Evolutionary conservation across 2,888 invertebrate species (phyloP), one percentile per base, ranked within the genome.

Genomic region (Troglohyphantes excavatus): DNA sequence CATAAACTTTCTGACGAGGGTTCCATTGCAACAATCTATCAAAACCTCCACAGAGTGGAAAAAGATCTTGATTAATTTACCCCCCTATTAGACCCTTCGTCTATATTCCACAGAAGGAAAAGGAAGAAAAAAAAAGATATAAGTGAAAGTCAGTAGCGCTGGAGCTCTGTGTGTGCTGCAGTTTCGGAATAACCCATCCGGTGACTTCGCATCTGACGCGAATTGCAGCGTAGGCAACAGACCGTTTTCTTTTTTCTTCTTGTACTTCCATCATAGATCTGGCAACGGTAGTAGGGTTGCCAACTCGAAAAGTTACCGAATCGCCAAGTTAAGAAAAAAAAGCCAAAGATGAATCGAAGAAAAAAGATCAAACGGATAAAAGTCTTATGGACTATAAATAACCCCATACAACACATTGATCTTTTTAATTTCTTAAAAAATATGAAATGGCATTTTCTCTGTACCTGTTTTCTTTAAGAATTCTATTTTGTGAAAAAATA

Each of bases 41-140:
- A 82, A 82, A 68, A 29, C 70, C 70, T 68, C 39, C 82, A 59
- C 82, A 61, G 82, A 26, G 70, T 63, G 79, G 59, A 68, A 67
- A 79, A 79, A 79, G 65, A 61, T 39, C 63, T 61, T 78, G 63
- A 78, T 78, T 78, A 78, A 43, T 78, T 65, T 43, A 78, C 61
- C 39, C 33, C 13, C 53, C 78, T 63, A 65, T 78, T 78, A 63
- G 33, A 75, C 29, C 19, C 63, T 65, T 1, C 78, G 63, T 78
- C 43, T 23, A 43, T 26, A 65, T 65, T 59, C 63, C 26, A 33
- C 21, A 2, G 39, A 21, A 59, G 29, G 27, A 13, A 70, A 19
- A 2, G 19, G 39, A 11, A 70, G 17, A 23, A 59, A 19, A 19
- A 59, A 75, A 59, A 23, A 72, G 26, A 6, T 17, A n/a, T 6